Base-by-base conservation (phyloP, 2,888 invertebrate genomes). In the Phaonia tiefii region DNA sequence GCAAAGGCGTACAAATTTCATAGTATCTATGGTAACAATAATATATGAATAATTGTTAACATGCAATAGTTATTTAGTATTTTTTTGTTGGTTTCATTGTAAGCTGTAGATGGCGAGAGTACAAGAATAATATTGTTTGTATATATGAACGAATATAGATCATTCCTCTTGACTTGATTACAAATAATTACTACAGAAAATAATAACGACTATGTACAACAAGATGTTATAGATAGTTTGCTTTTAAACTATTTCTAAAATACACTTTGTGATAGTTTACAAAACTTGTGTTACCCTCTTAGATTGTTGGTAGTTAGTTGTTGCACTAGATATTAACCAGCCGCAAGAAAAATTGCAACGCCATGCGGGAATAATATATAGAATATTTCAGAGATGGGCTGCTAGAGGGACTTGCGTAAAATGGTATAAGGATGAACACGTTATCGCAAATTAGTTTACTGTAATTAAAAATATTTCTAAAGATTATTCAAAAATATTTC, bases 121-220 rank as follows among this genome's bases (percentile, higher is more conserved):
- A 70, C 31, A 66, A 65, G 37, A 60, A 17, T 20, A 31, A 8
- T 8, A 31, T 5, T 31, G 8, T 31, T 8, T 31, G 8, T 31
- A n/a, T 56, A 39, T 31, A 58, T 58, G 37, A 11, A 37, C 39
- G 42, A 63, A 80, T 80, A 60, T 76, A 69, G 77, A 81, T 75
- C 77, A 75, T 81, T 78, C 78, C 58, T 75, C 74, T 77, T 76
- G 77, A 79, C 83, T 81, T 83, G 83, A 83, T 83, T 83, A 66
- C 81, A 81, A 81, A 79, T 81, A 83, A 83, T 83, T 81, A 79
- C 75, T 69, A 56, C 0, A 70, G 73, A 56, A 76, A 25, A 51
- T 63, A 65, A 60, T 17, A 46, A 20, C 49, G 17, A 75, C 80
- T 71, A 71, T 39, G 31, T 60, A 39, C 76, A 60, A 76, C 72